Base-by-base conservation (phyloP, 2,888 invertebrate species). In the Cephonodes hylas region DNA sequence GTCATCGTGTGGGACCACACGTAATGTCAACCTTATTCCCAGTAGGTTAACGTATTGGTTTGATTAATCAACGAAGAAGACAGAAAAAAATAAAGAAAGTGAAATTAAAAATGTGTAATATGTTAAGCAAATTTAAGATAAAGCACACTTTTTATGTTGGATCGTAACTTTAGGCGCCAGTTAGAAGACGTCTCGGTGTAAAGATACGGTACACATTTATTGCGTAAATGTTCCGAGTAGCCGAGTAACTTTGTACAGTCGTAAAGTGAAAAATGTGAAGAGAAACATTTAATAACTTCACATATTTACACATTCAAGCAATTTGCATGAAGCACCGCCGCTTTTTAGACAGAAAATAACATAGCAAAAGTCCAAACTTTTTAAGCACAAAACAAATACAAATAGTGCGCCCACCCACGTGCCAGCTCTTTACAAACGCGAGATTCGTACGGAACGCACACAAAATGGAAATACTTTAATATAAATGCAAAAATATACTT, bases 81-180 rank as follows among this genome's bases (percentile, higher is more conserved):
- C 18, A 10, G 53, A 5, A 31, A 27, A 53, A 53, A 53, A 31
- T 10, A 8, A 53, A 27, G 53, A 53, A 53, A 53, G 53, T 53
- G 53, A 31, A 53, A 53, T 53, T 31, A 48, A 48, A 48, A 15
- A 53, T 18, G 27, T 53, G 23, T 15, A 48, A 15, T 15, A 3
- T 48, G 53, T 27, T 53, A 53, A 53, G 53, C 53, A 53, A 53
- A 53, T 53, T 53, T 53, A 31, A 53, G 53, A 53, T 53, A 53
- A 31, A 53, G 10, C 53, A 18, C 18, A 53, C 18, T 20, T 53
- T 53, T 53, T 18, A 31, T 53, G 31, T 8, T 18, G 18, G 18
- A 53, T 27, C 53, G 27, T 53, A 31, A 53, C 53, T 53, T 53
- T 8, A 31, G 53, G 53, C 53, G 53, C 53, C 53, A 53, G 53